These are phyloP conservation scores for Ptychodera flava DNA, from an alignment of 35 echinoderm and acorn worm genomes.

Conservation along the genomic window DNA sequence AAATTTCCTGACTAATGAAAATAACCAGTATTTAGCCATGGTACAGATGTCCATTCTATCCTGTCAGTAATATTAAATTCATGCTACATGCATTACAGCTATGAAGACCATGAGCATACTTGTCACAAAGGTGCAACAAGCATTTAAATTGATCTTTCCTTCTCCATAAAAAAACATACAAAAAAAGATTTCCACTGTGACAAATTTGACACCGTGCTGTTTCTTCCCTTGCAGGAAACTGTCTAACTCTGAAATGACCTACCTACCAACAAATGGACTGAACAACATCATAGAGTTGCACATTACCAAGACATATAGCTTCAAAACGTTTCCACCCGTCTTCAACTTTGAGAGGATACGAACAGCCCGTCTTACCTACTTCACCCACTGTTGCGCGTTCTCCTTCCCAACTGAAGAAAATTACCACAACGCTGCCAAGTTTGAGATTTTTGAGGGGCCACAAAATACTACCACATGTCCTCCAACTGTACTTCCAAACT, in stretches of 20 bases:
- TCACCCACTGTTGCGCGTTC: conserved; percentile 95
- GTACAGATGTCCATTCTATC: too few relatives aligned
- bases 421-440: conserved; percentile 27
- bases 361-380: conserved; percentile 54
- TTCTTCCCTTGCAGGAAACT: conserved; percentile 33
- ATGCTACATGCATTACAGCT: too few relatives aligned
- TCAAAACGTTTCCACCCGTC: conserved; percentile 77
- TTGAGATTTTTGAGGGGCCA: neutral
- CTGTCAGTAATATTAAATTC: too few relatives aligned
- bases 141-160: too few relatives aligned
- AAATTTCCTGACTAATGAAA: too few relatives aligned
- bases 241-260: conserved; percentile 41
- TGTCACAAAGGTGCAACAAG: too few relatives aligned
- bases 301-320: conserved; percentile 42
- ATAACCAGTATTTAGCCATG: too few relatives aligned
- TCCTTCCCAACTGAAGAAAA: conserved; percentile 45
- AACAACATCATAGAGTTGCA: conserved; percentile 47
- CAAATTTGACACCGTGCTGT: too few relatives aligned
- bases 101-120: too few relatives aligned
- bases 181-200: too few relatives aligned
- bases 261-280: conserved; percentile 75
- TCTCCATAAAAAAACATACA: too few relatives aligned
- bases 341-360: conserved; percentile 67
- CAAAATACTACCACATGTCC: neutral
- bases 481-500: neutral